Evolutionary conservation across 2,797 vertebrate species (phyloP), one percentile per base, ranked within the genome.

Genomic region (Dendrocincla tyrannina): DNA sequence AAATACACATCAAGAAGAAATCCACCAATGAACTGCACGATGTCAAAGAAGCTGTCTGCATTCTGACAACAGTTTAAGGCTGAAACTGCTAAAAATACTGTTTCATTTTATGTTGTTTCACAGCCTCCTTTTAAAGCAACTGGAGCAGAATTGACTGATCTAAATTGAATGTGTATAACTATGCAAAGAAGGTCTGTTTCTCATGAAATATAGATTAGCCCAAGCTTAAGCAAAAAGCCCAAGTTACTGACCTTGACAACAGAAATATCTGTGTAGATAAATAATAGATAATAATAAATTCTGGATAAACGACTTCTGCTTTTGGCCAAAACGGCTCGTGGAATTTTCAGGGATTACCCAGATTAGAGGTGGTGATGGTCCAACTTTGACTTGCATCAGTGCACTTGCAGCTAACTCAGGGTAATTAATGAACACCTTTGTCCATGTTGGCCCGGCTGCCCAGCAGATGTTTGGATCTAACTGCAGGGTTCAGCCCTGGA

Each of bases 61-160:
- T 73, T 89, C 50, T 92, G 82, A 69, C 85, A 93, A 53, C 66
- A 62, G 79, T 91, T 85, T 67, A 79, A 91, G 47, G 66, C 55
- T 90, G 76, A 95, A 91, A 58, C 19, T 82, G 73, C 91, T 93
- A 85, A 96, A 93, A 95, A 90, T 86, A 76, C 62, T 59, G 24
- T 17, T 91, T 79, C 0, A 1, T 77, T 95, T 94, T 84, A 12
- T 76, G 91, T 85, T 4, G 2, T 78, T 86, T 91, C 66, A 55
- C 60, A 70, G 41, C 55, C 73, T 70, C 42, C 39, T 89, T 92
- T 89, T 89, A 89, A 91, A 93, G 82, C 66, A 84, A 73, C 50
- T 77, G 79, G 64, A 91, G 66, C 58, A 94, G 66, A 89, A 80
- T 41, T 85, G 85, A 30, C 79, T 84, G 52, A 60, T 83, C 42